Percentiles rank a stretch among this genome's conserved stretches.
These are phyloP conservation scores for Tetramorium parvispinum DNA, from an alignment of 1,140 invertebrate genomes.

Conservation along the genomic window DNA sequence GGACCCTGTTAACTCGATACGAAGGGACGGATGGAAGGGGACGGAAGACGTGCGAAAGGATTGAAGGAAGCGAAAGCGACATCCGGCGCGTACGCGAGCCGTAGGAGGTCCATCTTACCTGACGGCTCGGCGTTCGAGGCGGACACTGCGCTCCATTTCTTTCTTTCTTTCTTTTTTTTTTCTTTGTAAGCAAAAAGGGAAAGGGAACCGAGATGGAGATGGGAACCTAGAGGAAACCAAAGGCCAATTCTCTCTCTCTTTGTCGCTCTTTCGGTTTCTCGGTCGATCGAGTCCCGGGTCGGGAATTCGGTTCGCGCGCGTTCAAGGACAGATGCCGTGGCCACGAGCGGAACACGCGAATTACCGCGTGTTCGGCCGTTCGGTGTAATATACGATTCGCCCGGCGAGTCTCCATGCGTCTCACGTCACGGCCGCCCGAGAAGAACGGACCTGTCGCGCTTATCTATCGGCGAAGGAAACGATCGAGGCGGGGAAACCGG, in stretches of 20 bases:
- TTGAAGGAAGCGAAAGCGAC: neutral
- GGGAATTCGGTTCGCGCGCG: constrained; percentile 62
- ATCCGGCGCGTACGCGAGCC: neutral
- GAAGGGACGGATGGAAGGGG: neutral
- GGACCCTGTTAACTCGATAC: neutral
- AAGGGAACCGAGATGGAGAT: neutral
- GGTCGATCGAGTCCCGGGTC: constrained; percentile 52
- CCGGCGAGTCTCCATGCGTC: constrained; percentile 67
- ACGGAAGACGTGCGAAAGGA: neutral
- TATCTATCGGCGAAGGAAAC: constrained; percentile 56
- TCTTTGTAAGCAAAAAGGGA: too few relatives aligned
- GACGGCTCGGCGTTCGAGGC: neutral
- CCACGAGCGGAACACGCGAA: constrained; percentile 68
- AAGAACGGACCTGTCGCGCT: constrained; percentile 63
- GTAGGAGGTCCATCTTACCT: neutral
- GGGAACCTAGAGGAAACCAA: neutral
- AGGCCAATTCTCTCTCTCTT: neutral
- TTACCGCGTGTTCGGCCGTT: constrained; percentile 63
- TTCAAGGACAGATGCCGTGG: constrained; percentile 75
- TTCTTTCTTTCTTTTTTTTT: too few relatives aligned
- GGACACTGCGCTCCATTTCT: neutral
- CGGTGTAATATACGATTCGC: too few relatives aligned
- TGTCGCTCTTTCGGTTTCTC: neutral
- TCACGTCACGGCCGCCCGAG: constrained; percentile 51
- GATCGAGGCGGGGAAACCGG: neutral